Base-by-base conservation (phyloP, 2,113 vertebrate genomes). In the Steatornis caripensis region DNA sequence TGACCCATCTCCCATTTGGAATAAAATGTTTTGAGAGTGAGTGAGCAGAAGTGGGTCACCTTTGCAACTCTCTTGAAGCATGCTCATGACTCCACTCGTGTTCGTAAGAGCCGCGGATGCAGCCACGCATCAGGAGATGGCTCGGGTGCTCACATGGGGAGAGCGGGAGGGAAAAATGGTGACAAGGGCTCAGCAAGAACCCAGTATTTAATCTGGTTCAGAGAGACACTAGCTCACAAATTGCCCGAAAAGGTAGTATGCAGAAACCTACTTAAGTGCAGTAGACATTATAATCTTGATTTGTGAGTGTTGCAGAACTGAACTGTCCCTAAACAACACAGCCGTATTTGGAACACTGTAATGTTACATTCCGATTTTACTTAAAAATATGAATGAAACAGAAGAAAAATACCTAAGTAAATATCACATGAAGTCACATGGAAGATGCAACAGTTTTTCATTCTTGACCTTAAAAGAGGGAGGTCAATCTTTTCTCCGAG, bases 111-210 rank as follows among this genome's bases (percentile, higher is more conserved):
- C 57, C 36, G 21, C 0, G 3, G 21, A 5, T 19, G 54, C 55
- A 66, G 49, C 51, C 46, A 21, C 5, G 1, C 51, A 45, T 9
- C 51, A 23, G 62, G 71, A 57, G 41, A 12, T 19, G 57, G 53
- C 26, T 53, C 1, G 0, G 60, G 32, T 15, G 70, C 29, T 36
- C 27, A 1, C 30, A 5, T 0, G 11, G 55, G 11, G 18, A 61
- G 16, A 27, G 36, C 74, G 27, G 21, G 36, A 75, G 29, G 49
- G 53, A n/a, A 22, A 55, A 36, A 57, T 3, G 3, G 1, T 2
- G 29, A 68, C 72, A 22, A 76, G n/a, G 24, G 34, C 9, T 41
- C 65, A 79, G 74, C 2, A 1, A 41, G 14, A 26, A 37, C 57
- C 2, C 2, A 9, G 6, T n/a, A 26, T 13, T 71, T 45, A 15